phyloP scores from a whole-genome alignment of 2,113 vertebrate species.

The Butorides virescens region DNA sequence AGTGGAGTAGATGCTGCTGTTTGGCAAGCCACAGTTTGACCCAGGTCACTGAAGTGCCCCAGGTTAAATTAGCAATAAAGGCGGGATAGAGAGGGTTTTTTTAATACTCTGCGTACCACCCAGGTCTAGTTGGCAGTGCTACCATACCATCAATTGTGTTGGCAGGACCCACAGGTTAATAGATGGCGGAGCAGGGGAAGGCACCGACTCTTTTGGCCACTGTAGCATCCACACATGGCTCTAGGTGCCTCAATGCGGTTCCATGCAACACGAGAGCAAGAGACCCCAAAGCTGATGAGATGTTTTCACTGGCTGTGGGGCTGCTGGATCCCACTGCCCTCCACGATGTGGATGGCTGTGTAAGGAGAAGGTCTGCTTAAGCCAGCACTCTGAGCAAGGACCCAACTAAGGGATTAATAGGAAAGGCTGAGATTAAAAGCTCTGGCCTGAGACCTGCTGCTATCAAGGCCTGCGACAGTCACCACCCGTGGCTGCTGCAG shows the following conservation, averaged over 20 bases:
- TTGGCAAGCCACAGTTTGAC: background rate
- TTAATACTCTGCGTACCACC: background rate
- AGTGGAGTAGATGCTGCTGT: background rate
- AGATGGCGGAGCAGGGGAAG: background rate
- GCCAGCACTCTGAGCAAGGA: background rate
- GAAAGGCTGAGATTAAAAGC: background rate
- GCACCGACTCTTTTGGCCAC: background rate
- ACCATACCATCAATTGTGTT: accelerated
- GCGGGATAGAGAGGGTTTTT: background rate
- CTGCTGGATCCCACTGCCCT: background rate
- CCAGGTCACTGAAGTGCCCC: background rate
- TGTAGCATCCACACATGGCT: accelerated
- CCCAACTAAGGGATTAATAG: background rate
- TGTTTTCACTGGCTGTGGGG: background rate
- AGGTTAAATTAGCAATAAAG: background rate
- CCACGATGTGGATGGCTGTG: accelerated
- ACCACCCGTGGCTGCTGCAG: background rate
- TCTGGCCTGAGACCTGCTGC: background rate
- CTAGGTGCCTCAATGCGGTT: background rate
- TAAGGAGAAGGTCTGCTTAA: background rate
- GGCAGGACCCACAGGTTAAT: background rate
- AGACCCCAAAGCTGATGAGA: background rate
- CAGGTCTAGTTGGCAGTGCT: background rate
- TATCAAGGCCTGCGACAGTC: background rate
- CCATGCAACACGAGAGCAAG: background rate